phyloP scores from a whole-genome alignment of 2,797 vertebrate species.

The Tangara arthus region DNA sequence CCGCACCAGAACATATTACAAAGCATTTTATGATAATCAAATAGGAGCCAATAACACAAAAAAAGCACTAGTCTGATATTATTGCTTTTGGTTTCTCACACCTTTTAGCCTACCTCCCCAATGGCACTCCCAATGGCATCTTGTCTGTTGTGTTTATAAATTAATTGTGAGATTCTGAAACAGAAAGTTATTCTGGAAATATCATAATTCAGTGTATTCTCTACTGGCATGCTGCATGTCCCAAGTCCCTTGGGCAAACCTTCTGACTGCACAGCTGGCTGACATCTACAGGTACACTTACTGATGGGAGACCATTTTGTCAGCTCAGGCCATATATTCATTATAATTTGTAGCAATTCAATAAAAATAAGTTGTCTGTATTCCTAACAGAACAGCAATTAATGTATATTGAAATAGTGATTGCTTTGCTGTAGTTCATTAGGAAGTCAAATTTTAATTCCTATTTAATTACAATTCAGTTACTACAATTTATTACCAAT shows the following conservation, averaged over 20 bases:
- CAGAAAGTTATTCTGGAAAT: not conserved
- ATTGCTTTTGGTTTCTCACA: not conserved
- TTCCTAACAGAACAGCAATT: slow-evolving; percentile 55
- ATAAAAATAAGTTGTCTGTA: slow-evolving; percentile 50
- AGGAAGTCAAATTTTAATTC: slow-evolving; percentile 75
- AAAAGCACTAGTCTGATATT: not conserved
- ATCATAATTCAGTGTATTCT: not conserved
- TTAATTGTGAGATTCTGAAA: not conserved
- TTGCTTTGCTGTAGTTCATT: slow-evolving; percentile 70
- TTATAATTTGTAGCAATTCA: slow-evolving; percentile 62
- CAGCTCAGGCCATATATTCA: not conserved
- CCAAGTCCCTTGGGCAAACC: not conserved
- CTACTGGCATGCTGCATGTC: not conserved
- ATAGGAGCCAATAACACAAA: not conserved
- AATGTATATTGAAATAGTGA: slow-evolving; percentile 65
- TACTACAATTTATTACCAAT: slow-evolving; percentile 69
- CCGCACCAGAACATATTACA: not conserved
- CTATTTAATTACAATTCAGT: slow-evolving; percentile 73
- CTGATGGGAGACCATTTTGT: not conserved
- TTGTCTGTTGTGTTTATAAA: not conserved
- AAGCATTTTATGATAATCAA: not conserved
- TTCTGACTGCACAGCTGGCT: not conserved
- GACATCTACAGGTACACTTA: not conserved
- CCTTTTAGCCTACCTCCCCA: not conserved
- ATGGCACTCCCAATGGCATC: not conserved